Evolutionary conservation across 2,888 invertebrate genomes (phyloP), one percentile per base, ranked within the genome.

Genomic region (Halictus quadricinctus): DNA sequence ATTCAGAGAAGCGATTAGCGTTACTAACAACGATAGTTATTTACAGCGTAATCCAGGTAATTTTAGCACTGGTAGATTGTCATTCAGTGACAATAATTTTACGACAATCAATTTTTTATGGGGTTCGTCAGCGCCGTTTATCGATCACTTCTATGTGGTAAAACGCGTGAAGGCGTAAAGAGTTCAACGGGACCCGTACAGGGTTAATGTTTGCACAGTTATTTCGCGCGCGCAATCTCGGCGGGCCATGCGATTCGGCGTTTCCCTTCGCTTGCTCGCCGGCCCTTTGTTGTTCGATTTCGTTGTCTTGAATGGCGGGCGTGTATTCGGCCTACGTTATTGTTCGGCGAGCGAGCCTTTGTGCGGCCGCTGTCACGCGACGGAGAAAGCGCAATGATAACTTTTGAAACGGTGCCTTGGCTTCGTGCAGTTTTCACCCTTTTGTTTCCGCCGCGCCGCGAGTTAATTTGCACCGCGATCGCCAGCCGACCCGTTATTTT

Each of bases 311-410:
- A 25, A 60, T 60, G 60, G 60, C 25, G 25, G 13, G 25, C 25
- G 60, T 60, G 60, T 60, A 25, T 36, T 29, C 41, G 64, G 60
- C 25, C 60, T 15, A n/a, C 60, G 60, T 25, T 66, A 66, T 66
- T 66, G 66, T 66, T 36, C 66, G 1, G 18, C 66, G 18, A 18
- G 64, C 64, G 18, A 0, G 66, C 66, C 18, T 66, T 66, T 66
- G 36, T 66, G 60, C 60, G 1, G 36, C 66, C 66, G 66, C 36
- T 18, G 66, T 77, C 82, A 48, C 73, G 82, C 76, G 76, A 66
- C 48, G 48, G 69, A 76, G 66, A 81, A 75, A 81, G 82, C 75
- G 60, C 75, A 81, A 50, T 82, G 82, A 60, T 69, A 82, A 75
- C 58, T 81, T 81, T 66, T 72, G 18, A 64, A 76, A 7, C 43